Conservation (phyloP, 2,888 invertebrate species). For the Mesorhabditis belari region DNA sequence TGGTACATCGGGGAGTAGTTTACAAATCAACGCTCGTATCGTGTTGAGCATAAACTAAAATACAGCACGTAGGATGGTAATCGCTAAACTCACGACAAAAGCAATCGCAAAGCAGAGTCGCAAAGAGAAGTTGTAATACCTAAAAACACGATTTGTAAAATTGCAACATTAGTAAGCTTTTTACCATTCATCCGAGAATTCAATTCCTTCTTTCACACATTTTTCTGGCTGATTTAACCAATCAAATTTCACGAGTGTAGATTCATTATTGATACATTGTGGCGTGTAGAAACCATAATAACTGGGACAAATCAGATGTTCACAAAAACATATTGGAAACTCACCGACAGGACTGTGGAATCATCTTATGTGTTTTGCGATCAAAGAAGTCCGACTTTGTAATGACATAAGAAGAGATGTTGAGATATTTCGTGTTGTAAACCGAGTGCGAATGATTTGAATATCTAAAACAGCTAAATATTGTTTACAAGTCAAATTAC, state of each 20-base stretch:
- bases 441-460: background rate
- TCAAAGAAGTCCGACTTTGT: background rate
- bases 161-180: background rate
- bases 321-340: background rate
- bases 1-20: background rate
- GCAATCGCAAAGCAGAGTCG: background rate
- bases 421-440: background rate
- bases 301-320: background rate
- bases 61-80: no score
- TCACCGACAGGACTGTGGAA: background rate
- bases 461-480: background rate
- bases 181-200: background rate
- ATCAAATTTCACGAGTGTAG: background rate
- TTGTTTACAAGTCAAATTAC: background rate
- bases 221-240: background rate
- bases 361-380: background rate
- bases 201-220: background rate
- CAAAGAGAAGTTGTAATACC: background rate
- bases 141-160: background rate
- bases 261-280: background rate
- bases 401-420: background rate
- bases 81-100: no score
- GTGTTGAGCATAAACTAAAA: background rate
- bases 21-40: background rate
- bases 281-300: background rate